phyloP scores from a whole-genome alignment of 1,140 invertebrate species.

The Drosophila takahashii region DNA sequence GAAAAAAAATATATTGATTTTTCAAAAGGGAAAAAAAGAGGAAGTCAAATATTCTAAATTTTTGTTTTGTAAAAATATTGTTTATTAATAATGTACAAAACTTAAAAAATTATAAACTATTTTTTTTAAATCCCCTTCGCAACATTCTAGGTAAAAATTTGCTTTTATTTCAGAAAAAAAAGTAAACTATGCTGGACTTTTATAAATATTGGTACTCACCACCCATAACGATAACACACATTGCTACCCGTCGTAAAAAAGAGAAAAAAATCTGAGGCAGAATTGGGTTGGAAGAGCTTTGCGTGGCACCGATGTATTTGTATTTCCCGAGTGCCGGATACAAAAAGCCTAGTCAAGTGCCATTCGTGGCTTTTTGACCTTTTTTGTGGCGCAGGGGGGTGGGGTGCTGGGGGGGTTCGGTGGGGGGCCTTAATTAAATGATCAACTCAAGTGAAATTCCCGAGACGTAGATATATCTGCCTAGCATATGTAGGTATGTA shows the following conservation, averaged over 20 bases:
- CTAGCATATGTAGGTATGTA: conserved; percentile 9
- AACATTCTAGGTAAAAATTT: no score
- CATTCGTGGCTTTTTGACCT: conserved; percentile 11
- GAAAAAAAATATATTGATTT: background rate
- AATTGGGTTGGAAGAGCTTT: background rate
- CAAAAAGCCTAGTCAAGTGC: conserved; percentile 2
- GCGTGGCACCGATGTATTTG: conserved; percentile 1
- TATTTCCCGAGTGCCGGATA: background rate
- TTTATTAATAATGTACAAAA: no score
- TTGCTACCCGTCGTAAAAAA: background rate
- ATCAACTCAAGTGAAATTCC: conserved; percentile 34
- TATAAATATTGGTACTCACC: background rate
- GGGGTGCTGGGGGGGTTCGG: no score
- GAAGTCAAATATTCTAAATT: no score
- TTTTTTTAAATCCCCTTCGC: no score
- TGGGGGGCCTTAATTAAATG: conserved; percentile 18
- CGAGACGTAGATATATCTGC: conserved; percentile 46
- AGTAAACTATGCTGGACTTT: background rate
- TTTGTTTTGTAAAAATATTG: no score
- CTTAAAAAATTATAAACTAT: no score
- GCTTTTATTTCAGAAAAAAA: no score
- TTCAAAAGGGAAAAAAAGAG: background rate
- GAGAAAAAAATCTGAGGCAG: background rate
- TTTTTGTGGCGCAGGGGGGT: background rate
- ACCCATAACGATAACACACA: background rate